Evolutionary conservation across 2,797 vertebrate genomes (phyloP).

Genomic region (Corythornis leucogaster): DNA sequence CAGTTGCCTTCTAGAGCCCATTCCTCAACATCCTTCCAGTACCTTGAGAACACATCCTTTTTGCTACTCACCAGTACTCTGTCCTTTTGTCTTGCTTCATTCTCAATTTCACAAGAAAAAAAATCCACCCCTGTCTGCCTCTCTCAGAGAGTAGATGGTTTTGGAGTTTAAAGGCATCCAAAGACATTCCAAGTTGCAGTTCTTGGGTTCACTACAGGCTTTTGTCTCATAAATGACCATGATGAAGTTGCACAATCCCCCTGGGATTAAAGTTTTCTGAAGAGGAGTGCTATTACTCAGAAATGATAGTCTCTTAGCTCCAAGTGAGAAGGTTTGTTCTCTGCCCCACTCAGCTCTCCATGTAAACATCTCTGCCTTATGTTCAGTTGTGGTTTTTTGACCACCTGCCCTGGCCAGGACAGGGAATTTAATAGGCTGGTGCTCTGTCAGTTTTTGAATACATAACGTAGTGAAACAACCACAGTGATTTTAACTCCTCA

Average conservation of each 20-base stretch:
- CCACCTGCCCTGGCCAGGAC: not conserved
- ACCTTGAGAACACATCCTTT: not conserved
- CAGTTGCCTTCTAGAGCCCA: not conserved
- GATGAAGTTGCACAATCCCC: conserved; percentile 1
- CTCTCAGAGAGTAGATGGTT: not conserved
- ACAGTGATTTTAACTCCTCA: not conserved
- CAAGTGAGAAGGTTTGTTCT: not conserved
- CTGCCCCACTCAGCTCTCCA: not conserved
- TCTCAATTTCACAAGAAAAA: not conserved
- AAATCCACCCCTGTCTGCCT: fast-evolving
- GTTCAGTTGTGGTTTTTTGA: not conserved
- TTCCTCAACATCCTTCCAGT: not conserved
- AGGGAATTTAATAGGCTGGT: not conserved
- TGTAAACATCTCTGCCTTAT: not conserved
- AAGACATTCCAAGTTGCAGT: not conserved
- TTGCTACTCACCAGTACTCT: not conserved
- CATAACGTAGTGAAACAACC: fast-evolving
- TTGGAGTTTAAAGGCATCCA: not conserved
- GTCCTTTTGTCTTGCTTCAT: not conserved
- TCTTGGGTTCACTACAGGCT: not conserved
- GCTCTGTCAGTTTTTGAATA: not conserved
- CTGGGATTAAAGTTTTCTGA: not conserved
- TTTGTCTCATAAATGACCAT: not conserved
- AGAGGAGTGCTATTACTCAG: not conserved
- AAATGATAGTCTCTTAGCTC: not conserved